A percentile compares a stretch with the other conserved stretches of the same genome.
phyloP scores from a whole-genome alignment of 2,888 invertebrate species.

The Erynnis tages region DNA sequence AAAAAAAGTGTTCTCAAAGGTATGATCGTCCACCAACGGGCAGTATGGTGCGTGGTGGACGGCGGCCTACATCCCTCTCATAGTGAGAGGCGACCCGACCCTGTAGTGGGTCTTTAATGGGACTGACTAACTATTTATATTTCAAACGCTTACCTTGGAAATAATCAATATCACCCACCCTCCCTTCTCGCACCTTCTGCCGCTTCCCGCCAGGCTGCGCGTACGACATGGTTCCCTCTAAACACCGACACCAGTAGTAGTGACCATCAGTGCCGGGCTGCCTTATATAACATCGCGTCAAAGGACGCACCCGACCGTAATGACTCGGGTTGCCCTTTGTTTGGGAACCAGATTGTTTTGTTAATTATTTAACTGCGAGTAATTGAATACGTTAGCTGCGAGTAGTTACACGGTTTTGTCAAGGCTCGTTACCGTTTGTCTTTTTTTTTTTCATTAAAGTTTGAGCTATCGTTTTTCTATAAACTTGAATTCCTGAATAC shows the following conservation, averaged over 20 bases:
- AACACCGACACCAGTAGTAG: neutral
- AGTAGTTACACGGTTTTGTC: neutral
- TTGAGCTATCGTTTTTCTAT: no score
- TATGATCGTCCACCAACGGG: no score
- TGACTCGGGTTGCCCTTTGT: slow-evolving; percentile 44
- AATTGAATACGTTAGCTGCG: slow-evolving; percentile 10
- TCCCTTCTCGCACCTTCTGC: slow-evolving; percentile 62
- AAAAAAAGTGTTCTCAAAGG: no score
- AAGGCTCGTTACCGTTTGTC: neutral
- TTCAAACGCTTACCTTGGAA: slow-evolving; percentile 72
- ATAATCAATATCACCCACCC: slow-evolving; percentile 54
- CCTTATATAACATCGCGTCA: slow-evolving; percentile 65
- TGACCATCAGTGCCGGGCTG: neutral
- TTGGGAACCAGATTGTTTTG: slow-evolving; percentile 22
- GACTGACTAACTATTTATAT: no score
- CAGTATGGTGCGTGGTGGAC: no score
- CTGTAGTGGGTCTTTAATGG: no score
- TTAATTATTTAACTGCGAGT: slow-evolving; percentile 16
- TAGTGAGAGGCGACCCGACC: no score
- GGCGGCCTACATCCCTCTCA: no score
- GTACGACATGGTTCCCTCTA: slow-evolving; percentile 49
- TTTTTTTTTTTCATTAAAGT: no score
- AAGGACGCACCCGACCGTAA: slow-evolving; percentile 51
- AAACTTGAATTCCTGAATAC: no score
- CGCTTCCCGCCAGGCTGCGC: slow-evolving; percentile 57